phyloP scores from a whole-genome alignment of 2,797 vertebrate species.

The Arrhamphus sclerolepis region DNA sequence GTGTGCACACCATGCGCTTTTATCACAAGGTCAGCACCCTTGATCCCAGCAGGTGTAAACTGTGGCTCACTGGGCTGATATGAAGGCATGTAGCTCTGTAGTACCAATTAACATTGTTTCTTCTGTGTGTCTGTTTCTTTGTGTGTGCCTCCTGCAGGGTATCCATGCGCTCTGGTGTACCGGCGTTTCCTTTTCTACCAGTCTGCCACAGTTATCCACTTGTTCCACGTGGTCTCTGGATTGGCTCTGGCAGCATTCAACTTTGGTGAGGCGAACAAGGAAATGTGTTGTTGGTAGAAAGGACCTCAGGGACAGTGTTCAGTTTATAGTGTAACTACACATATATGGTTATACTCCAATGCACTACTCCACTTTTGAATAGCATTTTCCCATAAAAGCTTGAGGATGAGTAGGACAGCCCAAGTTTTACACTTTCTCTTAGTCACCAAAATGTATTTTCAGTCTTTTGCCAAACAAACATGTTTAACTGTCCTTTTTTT shows the following conservation, averaged over 20 bases:
- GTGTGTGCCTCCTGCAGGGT: slow-evolving; percentile 79
- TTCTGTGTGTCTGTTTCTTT: slow-evolving; percentile 14
- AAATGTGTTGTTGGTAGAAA: background rate
- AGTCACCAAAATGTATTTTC: background rate
- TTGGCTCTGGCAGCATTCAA: slow-evolving; percentile 95
- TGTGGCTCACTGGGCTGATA: slow-evolving; percentile 14
- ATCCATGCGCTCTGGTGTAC: slow-evolving; percentile 93
- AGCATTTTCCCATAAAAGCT: no score
- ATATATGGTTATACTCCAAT: background rate
- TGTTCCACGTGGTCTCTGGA: slow-evolving; percentile 90
- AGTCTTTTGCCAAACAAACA: no score
- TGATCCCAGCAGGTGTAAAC: slow-evolving; percentile 19
- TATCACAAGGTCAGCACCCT: slow-evolving; percentile 34
- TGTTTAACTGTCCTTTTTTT: background rate
- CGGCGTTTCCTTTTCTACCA: slow-evolving; percentile 90
- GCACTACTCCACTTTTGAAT: no score
- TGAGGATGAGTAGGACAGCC: no score
- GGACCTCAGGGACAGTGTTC: background rate
- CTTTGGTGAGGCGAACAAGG: slow-evolving; percentile 86
- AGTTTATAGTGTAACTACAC: background rate
- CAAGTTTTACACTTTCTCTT: background rate
- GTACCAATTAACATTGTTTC: slow-evolving; percentile 28
- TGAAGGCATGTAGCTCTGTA: background rate
- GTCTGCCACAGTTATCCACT: slow-evolving; percentile 87
- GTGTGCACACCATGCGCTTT: background rate